Evolutionary conservation across 1,140 invertebrate species (phyloP), one percentile per base, ranked within the genome.

Genomic region (Trachymyrmex septentrionalis): DNA sequence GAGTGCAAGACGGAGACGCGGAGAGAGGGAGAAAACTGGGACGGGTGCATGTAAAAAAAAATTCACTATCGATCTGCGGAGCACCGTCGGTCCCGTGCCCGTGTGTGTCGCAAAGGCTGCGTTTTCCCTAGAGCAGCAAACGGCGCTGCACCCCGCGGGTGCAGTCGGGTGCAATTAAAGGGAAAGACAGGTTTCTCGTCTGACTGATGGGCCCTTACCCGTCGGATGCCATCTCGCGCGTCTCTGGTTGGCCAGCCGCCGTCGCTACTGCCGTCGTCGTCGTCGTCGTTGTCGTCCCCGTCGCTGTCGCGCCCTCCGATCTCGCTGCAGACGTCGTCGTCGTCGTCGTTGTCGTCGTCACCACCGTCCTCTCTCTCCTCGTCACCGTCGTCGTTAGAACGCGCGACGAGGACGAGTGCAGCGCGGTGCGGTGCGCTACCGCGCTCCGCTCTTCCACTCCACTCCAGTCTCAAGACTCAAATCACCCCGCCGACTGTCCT

Each of bases 1-100:
- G 48, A 75, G 19, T 44, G 34, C 16, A 27, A 71, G 61, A 86
- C 30, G 53, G 82, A 55, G 21, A 66, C 3, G 53, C 5, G 24
- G 67, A 24, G 86, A 63, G 84, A 84, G 71, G 69, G 80, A 86
- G 76, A 90, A 88, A 90, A 90, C 88, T 91, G 90, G 90, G 88
- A 91, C 90, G 90, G 90, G 89, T 91, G 90, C 87, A 86, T 88
- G 82, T 78, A 69, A 50, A 80, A 88, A 88, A 91, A 93, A 93
- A 93, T 93, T 91, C 91, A 87, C 91, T 94, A 94, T 94, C 93
- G 93, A 94, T 94, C 92, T 88, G 91, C 91, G 87, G 92, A 34
- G 91, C 64, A 82, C 89, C 88, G 86, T 89, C 87, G 90, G 84
- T 59, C 84, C 87, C 87, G 88, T 88, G 84, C 64, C 64, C 88